Base-by-base conservation (phyloP, 1,140 invertebrate genomes). In the Andricus grossulariae region DNA sequence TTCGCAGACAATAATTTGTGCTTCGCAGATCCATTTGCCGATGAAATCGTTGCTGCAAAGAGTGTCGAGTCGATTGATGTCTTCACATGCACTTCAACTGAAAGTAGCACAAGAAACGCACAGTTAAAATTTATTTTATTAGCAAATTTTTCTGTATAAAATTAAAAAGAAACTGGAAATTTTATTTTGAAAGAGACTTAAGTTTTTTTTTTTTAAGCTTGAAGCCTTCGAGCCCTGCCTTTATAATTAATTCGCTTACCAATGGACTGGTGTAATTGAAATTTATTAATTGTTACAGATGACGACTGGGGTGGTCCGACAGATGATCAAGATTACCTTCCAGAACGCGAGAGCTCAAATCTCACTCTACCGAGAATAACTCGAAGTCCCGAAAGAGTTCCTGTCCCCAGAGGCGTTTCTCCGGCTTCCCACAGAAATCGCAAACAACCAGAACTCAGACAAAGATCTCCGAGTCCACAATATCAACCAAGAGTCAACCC, bases 401-500 rank as follows among this genome's bases (percentile, higher is more conserved):
- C 80, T n/a, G 77, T 80, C 50, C 80, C 54, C 72, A 85, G 86
- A 73, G 86, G 84, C 25, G 74, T 89, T 50, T 89, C 89, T 3
- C 87, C 88, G 2, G 57, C 73, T 54, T 76, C 75, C 15, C 79
- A 82, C 21, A 84, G 79, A 45, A 81, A 50, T 52, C 84, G 88
- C 72, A 80, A 89, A 49, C 84, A 88, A 6, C 87, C 92, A 13
- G 92, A 93, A 80, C 83, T 89, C 39, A 86, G 93, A 52, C 93
- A 93, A 79, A 83, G 93, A 73, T 91, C 92, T 3, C 92, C 93
- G 6, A 92, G 92, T 81, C 91, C 92, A 6, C 89, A 90, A 51
- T 91, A 92, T 82, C 90, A 92, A 51, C 84, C 89, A 0, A 89
- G 91, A 72, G 50, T 88, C 16, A 88, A 85, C 80, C 86, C 89